phyloP scores from a whole-genome alignment of 2,113 vertebrate genomes.

The Siniperca knerii region DNA sequence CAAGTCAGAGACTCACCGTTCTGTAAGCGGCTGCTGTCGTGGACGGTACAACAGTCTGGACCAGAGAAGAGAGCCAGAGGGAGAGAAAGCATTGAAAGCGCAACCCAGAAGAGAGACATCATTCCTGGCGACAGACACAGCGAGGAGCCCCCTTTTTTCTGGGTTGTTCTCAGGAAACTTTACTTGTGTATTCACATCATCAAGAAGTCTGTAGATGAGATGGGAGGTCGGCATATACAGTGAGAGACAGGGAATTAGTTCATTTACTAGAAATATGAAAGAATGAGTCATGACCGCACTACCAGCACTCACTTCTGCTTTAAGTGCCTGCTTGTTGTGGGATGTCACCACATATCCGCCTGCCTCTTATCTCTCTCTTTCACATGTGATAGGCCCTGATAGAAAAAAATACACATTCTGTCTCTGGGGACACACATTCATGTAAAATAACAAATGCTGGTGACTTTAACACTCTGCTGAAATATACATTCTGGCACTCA shows the following conservation, averaged over 20 bases:
- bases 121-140: not conserved
- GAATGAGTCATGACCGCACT: constrained; percentile 60
- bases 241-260: not conserved
- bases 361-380: constrained; percentile 51
- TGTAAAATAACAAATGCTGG: not conserved
- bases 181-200: constrained; percentile 4
- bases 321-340: constrained; percentile 42
- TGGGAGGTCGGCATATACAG: not conserved
- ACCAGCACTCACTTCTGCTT: constrained; percentile 53
- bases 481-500: not conserved
- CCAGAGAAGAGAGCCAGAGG: constrained; percentile 17
- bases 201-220: not conserved
- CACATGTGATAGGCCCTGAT: constrained; percentile 33
- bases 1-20: constrained; percentile 43
- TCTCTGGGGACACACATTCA: not conserved
- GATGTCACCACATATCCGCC: constrained; percentile 49
- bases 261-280: constrained; percentile 66
- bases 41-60: constrained; percentile 8
- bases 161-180: not conserved
- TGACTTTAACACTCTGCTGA: not conserved
- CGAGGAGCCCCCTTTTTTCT: not conserved
- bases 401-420: not conserved
- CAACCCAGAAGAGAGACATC: constrained; percentile 55
- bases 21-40: constrained; percentile 1
- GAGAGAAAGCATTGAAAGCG: constrained; percentile 12